These are phyloP conservation scores for Drosophila littoralis DNA, from an alignment of 1,140 invertebrate species.

Conservation along the genomic window DNA sequence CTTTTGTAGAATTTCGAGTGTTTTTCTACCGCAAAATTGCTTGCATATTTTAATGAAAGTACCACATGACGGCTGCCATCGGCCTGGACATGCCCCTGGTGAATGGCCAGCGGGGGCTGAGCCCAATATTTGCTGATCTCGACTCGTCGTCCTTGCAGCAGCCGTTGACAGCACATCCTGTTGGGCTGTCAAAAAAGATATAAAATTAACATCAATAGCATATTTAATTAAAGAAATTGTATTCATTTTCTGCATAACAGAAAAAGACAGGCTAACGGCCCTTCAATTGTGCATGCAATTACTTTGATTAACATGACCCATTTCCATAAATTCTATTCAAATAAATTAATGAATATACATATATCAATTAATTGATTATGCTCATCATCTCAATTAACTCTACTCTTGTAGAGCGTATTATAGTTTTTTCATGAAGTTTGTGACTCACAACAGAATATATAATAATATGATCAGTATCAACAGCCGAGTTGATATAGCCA, in stretches of 20 bases:
- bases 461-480: no score
- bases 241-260: conserved; percentile 1
- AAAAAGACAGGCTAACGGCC: background rate
- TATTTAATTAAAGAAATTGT: conserved; percentile 32
- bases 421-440: no score
- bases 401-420: no score
- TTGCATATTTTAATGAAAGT: conserved; percentile 80
- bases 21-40: conserved; percentile 81
- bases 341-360: background rate
- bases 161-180: conserved; percentile 53
- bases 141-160: conserved; percentile 42
- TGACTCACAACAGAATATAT: no score
- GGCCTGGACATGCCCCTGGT: conserved; percentile 33
- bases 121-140: conserved; percentile 56
- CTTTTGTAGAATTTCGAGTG: conserved; percentile 73
- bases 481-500: no score
- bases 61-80: conserved; percentile 69
- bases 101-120: conserved; percentile 8
- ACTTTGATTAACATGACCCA: conserved; percentile 1
- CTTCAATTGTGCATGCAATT: background rate
- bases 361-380: background rate
- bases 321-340: background rate
- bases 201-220: conserved; percentile 18
- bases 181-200: conserved; percentile 17
- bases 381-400: background rate